Base-by-base conservation (phyloP, 2,113 vertebrate species). In the Cygnus buccinator region DNA sequence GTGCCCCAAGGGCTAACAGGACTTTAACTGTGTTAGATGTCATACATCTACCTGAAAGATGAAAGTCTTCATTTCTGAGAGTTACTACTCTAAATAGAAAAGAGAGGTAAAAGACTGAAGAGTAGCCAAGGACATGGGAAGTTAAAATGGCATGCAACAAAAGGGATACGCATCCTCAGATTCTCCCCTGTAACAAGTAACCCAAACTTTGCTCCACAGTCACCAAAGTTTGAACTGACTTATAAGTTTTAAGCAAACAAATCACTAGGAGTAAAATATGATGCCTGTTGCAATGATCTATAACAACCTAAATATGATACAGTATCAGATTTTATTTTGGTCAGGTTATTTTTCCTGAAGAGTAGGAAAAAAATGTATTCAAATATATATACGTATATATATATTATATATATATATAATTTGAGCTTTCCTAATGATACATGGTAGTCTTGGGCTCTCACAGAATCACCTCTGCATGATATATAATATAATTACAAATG, bases 401-500 rank as follows among this genome's bases (percentile, higher is more conserved):
- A 44, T 44, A 44, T 37, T 37, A 48, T 48, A 48, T 21, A 46
- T 46, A 46, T 46, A 18, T 44, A 44, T 44, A 18, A 18, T 44
- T 77, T 31, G 31, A 81, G 19, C 43, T 87, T 94, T 94, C 3
- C 52, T 96, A 88, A 90, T 94, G 39, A 90, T 96, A 74, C 22
- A 67, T 95, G 58, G 94, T 96, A 44, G 21, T 94, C 78, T 79
- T 89, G 46, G 72, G 68, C 81, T 87, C 66, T 77, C 67, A 52
- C 50, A 78, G 76, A 95, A 94, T 91, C 57, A 50, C 7, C 4
- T 20, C 84, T 90, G 73, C 31, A 13, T 96, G 93, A 98, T 97
- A 71, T 94, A 96, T 93, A 92, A 89, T 58, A 84, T 95, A 97
- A 98, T 98, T 97, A 97, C 46, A 96, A 96, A 71, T 23, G 31